Evolutionary conservation across 2,888 invertebrate species (phyloP).

Genomic region (Sclerodermus sp.): DNA sequence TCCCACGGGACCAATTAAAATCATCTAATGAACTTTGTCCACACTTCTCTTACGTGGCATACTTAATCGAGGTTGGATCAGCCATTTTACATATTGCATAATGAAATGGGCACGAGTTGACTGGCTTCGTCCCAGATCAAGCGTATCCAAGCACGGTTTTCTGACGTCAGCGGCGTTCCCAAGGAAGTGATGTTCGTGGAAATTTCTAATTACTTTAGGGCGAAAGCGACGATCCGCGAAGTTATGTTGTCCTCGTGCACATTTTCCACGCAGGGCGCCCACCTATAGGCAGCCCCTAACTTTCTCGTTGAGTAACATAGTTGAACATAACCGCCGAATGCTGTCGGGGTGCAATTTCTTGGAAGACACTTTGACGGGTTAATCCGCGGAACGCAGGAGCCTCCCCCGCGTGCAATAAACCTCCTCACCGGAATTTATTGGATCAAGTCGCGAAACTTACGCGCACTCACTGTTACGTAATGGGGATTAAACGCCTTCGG

Average conservation of each 20-base stretch:
- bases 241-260: conserved; percentile 1
- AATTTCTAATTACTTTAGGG: conserved; percentile 8
- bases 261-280: background rate
- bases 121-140: no score
- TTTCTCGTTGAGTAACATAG: conserved; percentile 13
- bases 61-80: no score
- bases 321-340: conserved; percentile 14
- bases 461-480: no score
- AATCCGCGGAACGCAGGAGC: conserved; percentile 16
- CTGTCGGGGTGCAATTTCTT: conserved; percentile 19
- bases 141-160: no score
- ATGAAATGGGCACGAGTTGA: no score
- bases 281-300: background rate
- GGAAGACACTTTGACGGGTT: conserved; percentile 21
- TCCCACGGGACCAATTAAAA: no score
- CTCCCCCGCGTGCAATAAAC: conserved; percentile 13
- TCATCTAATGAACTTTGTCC: no score
- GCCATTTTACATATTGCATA: no score
- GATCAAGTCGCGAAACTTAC: background rate
- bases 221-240: background rate
- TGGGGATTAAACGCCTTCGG: no score
- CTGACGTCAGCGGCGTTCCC: background rate
- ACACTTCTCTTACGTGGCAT: no score
- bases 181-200: conserved; percentile 1
- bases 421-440: conserved; percentile 7